Evolutionary conservation across 1,140 invertebrate genomes (phyloP).

Genomic region (Conopomorpha cramerella): DNA sequence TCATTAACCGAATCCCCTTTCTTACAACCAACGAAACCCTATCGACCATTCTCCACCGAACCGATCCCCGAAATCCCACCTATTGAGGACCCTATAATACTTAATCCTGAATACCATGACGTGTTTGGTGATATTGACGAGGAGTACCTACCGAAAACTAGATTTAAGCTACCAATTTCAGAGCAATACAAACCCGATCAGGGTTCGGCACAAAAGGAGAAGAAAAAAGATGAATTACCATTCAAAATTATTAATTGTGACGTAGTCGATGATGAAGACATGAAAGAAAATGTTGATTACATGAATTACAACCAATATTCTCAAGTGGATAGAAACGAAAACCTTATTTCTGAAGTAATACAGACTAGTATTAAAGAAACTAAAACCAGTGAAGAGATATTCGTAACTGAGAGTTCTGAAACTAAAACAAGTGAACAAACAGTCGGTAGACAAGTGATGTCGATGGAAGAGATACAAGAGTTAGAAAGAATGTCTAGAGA

Average conservation of each 20-base stretch:
- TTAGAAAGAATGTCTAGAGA: constrained; percentile 13
- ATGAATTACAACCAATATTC: too few relatives aligned
- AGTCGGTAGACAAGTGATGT: constrained; percentile 5
- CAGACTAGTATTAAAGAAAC: too few relatives aligned
- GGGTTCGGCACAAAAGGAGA: constrained; percentile 12
- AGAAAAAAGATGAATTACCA: constrained; percentile 6
- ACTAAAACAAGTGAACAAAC: constrained; percentile 3
- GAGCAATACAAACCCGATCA: constrained; percentile 34
- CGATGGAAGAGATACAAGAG: constrained; percentile 9
- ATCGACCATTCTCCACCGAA: constrained; percentile 36
- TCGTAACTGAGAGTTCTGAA: constrained; percentile 3
- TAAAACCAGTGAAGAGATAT: constrained; percentile 3
- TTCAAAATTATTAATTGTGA: not conserved
- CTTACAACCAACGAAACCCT: constrained; percentile 18
- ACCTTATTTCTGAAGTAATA: too few relatives aligned
- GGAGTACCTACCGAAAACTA: constrained; percentile 15
- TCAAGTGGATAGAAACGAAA: constrained; percentile 4
- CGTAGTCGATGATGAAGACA: not conserved
- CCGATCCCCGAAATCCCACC: constrained; percentile 21
- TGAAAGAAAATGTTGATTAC: too few relatives aligned
- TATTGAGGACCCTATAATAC: constrained; percentile 31
- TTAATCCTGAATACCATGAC: constrained; percentile 32
- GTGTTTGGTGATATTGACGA: constrained; percentile 14
- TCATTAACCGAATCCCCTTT: constrained; percentile 25
- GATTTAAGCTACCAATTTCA: constrained; percentile 36